Evolutionary conservation across 2,113 vertebrate species (phyloP).

Genomic region (Ursus arctos): DNA sequence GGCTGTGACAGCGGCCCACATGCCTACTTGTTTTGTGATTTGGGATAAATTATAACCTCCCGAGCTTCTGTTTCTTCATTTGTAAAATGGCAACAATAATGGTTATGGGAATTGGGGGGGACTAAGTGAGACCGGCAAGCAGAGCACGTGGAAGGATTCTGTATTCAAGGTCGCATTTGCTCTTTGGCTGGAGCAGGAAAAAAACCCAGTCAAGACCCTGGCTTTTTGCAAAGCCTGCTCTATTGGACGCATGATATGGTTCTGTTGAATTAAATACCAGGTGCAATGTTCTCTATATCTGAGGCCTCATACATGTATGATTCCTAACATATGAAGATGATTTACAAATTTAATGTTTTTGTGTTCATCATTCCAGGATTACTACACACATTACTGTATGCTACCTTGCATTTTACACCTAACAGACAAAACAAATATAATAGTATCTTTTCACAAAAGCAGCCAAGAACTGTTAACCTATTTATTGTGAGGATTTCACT

Average conservation of each 20-base stretch:
- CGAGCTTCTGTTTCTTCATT: neutral
- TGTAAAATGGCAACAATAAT: neutral
- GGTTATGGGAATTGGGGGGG: neutral
- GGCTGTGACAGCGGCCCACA: rapidly evolving
- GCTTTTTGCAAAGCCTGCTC: neutral
- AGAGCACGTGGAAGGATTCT: too few species aligned
- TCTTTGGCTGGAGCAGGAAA: neutral
- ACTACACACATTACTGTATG: neutral
- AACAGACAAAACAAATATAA: neutral
- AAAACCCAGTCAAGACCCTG: neutral
- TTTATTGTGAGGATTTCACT: neutral
- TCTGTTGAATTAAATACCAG: neutral
- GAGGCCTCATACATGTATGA: neutral
- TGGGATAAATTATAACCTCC: too few species aligned
- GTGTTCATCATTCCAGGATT: neutral
- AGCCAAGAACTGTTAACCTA: neutral
- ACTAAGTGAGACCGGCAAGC: neutral
- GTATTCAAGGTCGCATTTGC: rapidly evolving
- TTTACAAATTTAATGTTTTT: neutral
- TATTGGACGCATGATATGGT: neutral
- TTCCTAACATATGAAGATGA: neutral
- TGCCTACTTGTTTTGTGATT: neutral
- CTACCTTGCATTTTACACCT: neutral
- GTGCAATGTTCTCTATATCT: neutral
- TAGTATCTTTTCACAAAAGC: neutral